These are phyloP conservation scores for Dolomedes plantarius DNA, from an alignment of 2,888 invertebrate species.

Conservation along the genomic window DNA sequence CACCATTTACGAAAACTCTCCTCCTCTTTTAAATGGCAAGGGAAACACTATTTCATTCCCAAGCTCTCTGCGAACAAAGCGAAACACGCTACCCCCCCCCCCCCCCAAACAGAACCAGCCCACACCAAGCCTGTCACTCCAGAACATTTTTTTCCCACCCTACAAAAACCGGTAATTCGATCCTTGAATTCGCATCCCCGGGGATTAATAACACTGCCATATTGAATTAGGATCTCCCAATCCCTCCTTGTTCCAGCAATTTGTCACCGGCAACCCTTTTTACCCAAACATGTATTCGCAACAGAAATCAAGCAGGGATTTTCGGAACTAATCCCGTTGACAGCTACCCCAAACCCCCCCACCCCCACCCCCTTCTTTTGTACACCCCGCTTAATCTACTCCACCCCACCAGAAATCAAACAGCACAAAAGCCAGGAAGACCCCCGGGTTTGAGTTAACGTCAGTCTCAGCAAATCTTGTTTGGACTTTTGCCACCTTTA, in stretches of 20 bases:
- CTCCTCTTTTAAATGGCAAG: too few species aligned
- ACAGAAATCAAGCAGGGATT: slow-evolving; percentile 26
- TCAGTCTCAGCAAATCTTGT: neutral
- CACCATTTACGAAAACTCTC: too few species aligned
- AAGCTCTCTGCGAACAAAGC: too few species aligned
- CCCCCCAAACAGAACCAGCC: neutral
- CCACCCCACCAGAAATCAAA: neutral
- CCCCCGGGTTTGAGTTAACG: neutral
- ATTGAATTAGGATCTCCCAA: neutral
- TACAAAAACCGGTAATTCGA: slow-evolving; percentile 1
- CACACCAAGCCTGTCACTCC: neutral
- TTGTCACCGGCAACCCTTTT: slow-evolving; percentile 4
- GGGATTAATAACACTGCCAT: slow-evolving; percentile 14
- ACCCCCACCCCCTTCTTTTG: neutral
- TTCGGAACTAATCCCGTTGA: neutral
- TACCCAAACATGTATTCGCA: neutral
- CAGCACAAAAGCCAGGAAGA: neutral
- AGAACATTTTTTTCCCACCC: too few species aligned
- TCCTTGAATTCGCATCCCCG: neutral
- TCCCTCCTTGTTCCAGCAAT: slow-evolving; percentile 6
- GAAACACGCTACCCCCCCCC: too few species aligned
- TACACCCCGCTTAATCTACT: neutral
- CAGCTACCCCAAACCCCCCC: neutral
- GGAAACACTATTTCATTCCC: too few species aligned
- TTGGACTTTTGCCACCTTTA: neutral